Evolutionary conservation across 2,888 invertebrate species (phyloP), one percentile per base, ranked within the genome.

Genomic region (Sminthurinus aureus): DNA sequence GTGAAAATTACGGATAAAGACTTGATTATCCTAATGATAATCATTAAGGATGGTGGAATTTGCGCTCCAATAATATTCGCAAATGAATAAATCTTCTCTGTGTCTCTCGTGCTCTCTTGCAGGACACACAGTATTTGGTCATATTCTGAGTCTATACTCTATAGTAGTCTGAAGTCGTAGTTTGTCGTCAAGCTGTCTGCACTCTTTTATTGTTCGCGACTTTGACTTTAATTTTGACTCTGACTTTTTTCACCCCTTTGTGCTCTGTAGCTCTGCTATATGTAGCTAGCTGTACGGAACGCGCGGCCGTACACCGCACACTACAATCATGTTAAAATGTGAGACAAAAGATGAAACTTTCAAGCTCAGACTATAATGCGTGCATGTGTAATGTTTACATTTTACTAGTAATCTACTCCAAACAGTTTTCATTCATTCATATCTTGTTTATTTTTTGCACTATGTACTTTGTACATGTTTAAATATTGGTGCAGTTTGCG

Each of bases 11-110:
- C n/a, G 13, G 20, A 22, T 20, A 11, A 24, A 38, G 38, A 13
- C 26, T 15, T 71, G 71, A 71, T 71, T 24, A 71, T 71, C 24
- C 24, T 71, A 71, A 71, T 71, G 71, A 71, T 71, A 71, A 24
- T 71, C 71, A 24, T 71, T 71, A 71, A 24, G 22, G 71, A 22
- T 71, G 71, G 20, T 15, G 22, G 71, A 24, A 13, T 71, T 71
- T 24, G 26, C 71, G 71, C 71, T 71, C 71, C 26, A 71, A 71
- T 71, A 24, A 71, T 26, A 71, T 71, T 22, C 8, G 71, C 71
- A 6, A 58, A 9, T 15, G 9, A 58, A 58, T 15, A 58, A 58
- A 58, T 71, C 26, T 26, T 71, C 71, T 8, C 15, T 15, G 11
- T 24, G 22, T 71, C 71, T 38, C 38, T 38, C 38, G 1, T 6